These are phyloP conservation scores for Eretmocerus hayati DNA, from an alignment of 2,888 invertebrate genomes.

Conservation along the genomic window DNA sequence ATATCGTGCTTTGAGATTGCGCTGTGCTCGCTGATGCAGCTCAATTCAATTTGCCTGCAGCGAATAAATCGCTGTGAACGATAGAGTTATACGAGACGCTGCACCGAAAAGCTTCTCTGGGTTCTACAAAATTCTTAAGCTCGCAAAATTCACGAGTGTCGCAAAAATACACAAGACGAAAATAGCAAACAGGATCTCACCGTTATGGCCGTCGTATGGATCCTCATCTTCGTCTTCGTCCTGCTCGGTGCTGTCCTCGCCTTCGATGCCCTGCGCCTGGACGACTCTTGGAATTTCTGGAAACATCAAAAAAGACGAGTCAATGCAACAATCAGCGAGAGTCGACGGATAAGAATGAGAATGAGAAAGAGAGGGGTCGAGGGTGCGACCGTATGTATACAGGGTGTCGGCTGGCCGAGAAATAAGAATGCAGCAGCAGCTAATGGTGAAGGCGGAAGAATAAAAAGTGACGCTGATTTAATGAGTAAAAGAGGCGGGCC, in stretches of 20 bases:
- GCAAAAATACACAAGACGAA: too few species aligned
- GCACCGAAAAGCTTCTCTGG: too few species aligned
- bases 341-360: neutral
- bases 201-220: slow-evolving; percentile 58
- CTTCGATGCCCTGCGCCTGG: slow-evolving; percentile 55
- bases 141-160: too few species aligned
- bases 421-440: neutral
- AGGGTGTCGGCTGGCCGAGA: neutral
- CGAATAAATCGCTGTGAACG: too few species aligned
- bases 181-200: slow-evolving; percentile 53
- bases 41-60: too few species aligned
- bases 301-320: slow-evolving; percentile 27
- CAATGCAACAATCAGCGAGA: neutral
- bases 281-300: slow-evolving; percentile 74
- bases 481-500: slow-evolving; percentile 5
- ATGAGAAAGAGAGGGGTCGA: neutral
- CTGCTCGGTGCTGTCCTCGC: slow-evolving; percentile 41
- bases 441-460: slow-evolving; percentile 5
- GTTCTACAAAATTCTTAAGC: too few species aligned
- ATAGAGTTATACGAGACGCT: too few species aligned
- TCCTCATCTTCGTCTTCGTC: slow-evolving; percentile 57
- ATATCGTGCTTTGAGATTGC: too few species aligned
- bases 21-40: too few species aligned
- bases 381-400: neutral
- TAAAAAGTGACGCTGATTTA: slow-evolving; percentile 16